Evolutionary conservation across 2,888 invertebrate genomes (phyloP), one percentile per base, ranked within the genome.

Genomic region (Parnassius apollo): DNA sequence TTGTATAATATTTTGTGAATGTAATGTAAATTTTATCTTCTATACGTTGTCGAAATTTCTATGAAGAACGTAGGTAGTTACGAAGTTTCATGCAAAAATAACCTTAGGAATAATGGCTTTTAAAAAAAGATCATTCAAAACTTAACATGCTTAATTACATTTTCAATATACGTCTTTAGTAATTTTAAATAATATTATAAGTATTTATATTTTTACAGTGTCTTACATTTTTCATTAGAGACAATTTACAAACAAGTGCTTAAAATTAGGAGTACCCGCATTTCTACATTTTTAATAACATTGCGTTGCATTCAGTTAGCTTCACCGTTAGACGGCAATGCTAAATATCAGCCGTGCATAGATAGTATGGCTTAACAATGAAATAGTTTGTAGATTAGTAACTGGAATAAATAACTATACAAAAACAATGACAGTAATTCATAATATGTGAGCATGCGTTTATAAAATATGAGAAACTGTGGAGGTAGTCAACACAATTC

Each of bases 341-440:
- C 11, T 44, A 35, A 35, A 35, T 35, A 35, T 35, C 35, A 35
- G 35, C 4, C 35, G 44, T 9, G 44, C 9, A 11, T 44, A 44
- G 9, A 9, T 13, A 8, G 25, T 50, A 25, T 12, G 53, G 52
- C 58, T 62, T 54, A 58, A 62, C 62, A 62, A 58, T 58, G 54
- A 60, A 57, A 57, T 55, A 59, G 57, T 60, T 64, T 57, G 52
- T 57, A 57, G n/a, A 56, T 60, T 53, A n/a, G 18, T 53, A 57
- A 52, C 53, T 59, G 52, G 25, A 64, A 59, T 63, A 63, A 49
- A 52, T 51, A 59, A 59, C 58, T 46, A 45, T 53, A 13, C 49
- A 60, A 57, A 60, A 64, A 64, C 60, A 64, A 60, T 52, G 60
- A 64, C 64, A 64, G 9, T 60, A 46, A 57, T 44, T 59, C 64